Percentiles rank a stretch among this genome's conserved stretches.
phyloP scores from a whole-genome alignment of 2,888 invertebrate species.

The Cerastis leucographa region DNA sequence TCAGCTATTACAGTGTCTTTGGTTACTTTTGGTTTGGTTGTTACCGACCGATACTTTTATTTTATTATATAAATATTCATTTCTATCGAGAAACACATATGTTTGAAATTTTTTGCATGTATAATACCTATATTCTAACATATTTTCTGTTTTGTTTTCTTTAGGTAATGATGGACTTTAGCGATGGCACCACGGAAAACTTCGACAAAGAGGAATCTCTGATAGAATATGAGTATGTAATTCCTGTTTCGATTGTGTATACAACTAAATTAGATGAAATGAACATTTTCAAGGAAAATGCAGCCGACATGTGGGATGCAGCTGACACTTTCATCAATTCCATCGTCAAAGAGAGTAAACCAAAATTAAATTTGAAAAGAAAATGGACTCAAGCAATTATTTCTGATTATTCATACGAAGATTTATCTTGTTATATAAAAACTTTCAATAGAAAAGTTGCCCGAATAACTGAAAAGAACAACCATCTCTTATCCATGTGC shows the following conservation, averaged over 20 bases:
- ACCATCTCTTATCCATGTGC: constrained; percentile 25
- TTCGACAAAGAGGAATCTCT: background rate
- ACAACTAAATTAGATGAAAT: constrained; percentile 57
- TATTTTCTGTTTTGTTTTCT: constrained; percentile 27
- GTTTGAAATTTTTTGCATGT: no score
- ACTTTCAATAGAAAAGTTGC: constrained; percentile 40
- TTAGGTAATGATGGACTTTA: constrained; percentile 32
- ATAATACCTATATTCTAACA: background rate
- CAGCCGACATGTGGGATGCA: background rate
- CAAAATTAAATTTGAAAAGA: constrained; percentile 29
- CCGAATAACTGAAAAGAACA: constrained; percentile 9
- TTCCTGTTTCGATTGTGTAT: constrained; percentile 33
- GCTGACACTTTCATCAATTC: constrained; percentile 12
- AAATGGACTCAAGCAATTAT: background rate
- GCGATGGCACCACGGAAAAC: background rate
- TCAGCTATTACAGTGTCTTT: background rate
- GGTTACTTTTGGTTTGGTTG: no score
- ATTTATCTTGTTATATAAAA: constrained; percentile 23
- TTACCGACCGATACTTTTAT: no score
- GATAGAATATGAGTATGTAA: background rate
- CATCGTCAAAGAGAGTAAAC: constrained; percentile 51
- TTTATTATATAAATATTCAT: no score
- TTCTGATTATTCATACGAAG: constrained; percentile 11
- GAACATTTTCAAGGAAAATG: constrained; percentile 28
- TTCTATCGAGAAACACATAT: no score